Conservation (phyloP, 2,888 invertebrate genomes). For the Nebria brevicollis region DNA sequence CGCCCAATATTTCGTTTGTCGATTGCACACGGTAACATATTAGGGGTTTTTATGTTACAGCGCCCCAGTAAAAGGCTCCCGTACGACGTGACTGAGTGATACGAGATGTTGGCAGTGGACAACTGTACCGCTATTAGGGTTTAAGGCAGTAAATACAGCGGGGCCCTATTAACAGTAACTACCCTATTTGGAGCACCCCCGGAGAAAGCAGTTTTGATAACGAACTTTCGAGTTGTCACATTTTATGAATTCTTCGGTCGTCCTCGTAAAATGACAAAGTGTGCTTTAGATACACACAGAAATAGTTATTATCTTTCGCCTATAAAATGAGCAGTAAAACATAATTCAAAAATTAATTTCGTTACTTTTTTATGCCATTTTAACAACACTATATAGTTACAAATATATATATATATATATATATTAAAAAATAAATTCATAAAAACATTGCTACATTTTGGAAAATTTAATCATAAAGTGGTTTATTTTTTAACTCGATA, state of each 20-base stretch:
- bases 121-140: conserved; percentile 52
- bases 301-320: too few relatives aligned
- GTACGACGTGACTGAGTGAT: background rate
- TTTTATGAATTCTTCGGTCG: conserved; percentile 36
- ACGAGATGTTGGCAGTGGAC: conserved; percentile 14
- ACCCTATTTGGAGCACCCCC: conserved; percentile 45
- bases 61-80: conserved; percentile 38
- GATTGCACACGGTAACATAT: conserved; percentile 51
- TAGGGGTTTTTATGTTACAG: conserved; percentile 52
- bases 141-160: conserved; percentile 56
- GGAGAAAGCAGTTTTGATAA: conserved; percentile 41
- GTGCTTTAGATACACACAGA: conserved; percentile 11
- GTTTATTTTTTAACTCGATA: too few relatives aligned
- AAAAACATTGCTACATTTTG: background rate
- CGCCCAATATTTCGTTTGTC: conserved; percentile 48
- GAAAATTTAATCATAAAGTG: too few relatives aligned
- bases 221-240: background rate
- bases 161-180: conserved; percentile 52
- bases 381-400: conserved; percentile 31
- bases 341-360: conserved; percentile 26
- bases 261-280: conserved; percentile 34
- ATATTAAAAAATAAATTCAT: conserved; percentile 13
- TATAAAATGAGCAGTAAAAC: too few relatives aligned
- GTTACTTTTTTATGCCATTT: conserved; percentile 44
- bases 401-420: conserved; percentile 11